Evolutionary conservation across 2,888 invertebrate genomes (phyloP).

Genomic region (Sylvicola cinctus): DNA sequence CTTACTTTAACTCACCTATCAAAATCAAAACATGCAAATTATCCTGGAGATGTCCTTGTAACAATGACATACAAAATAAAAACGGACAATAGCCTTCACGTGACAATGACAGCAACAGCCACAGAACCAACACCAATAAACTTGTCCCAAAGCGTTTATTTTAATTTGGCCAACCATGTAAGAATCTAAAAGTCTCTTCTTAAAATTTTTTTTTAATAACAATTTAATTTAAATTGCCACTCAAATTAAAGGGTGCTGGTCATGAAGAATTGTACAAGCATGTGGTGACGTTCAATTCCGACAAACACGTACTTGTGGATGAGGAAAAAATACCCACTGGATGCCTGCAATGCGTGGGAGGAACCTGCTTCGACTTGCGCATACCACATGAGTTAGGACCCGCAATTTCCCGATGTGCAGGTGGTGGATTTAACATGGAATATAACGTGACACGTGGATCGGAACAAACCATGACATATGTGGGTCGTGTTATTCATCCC

Average conservation of each 20-base stretch:
- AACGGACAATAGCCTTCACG: conserved; percentile 1
- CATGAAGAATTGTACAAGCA: conserved; percentile 4
- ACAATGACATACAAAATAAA: conserved; percentile 1
- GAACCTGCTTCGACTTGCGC: conserved; percentile 3
- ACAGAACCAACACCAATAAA: conserved; percentile 2
- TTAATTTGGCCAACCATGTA: conserved; percentile 4
- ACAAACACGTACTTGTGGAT: background rate
- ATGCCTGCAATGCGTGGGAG: conserved; percentile 1
- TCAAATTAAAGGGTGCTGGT: background rate
- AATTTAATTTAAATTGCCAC: background rate
- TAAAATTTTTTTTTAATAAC: background rate
- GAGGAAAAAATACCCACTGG: background rate
- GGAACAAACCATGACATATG: conserved; percentile 1
- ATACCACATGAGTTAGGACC: conserved; percentile 3
- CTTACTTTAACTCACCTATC: background rate
- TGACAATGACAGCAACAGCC: background rate
- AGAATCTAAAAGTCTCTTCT: no score
- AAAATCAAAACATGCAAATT: background rate
- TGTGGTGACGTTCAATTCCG: conserved; percentile 1
- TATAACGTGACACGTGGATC: background rate
- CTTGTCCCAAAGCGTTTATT: background rate
- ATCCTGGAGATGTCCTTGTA: conserved; percentile 2
- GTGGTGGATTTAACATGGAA: background rate
- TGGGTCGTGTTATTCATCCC: conserved; percentile 31
- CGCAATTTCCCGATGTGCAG: background rate